Conservation (phyloP, 1,140 invertebrate species). For the Lysiphlebus fabarum region DNA sequence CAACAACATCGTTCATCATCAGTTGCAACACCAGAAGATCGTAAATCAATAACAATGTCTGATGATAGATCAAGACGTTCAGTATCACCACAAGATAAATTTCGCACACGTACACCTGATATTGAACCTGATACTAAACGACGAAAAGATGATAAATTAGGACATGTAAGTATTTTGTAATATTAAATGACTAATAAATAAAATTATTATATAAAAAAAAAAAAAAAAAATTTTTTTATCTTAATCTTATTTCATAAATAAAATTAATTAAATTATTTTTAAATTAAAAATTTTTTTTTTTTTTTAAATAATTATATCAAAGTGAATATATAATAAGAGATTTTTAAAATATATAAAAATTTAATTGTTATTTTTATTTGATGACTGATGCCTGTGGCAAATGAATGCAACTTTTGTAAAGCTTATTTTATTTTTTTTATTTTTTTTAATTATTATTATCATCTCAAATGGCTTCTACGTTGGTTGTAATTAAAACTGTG, state of each 20-base stretch:
- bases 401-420: too few relatives aligned
- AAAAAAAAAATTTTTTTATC: too few relatives aligned
- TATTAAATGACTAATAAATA: too few relatives aligned
- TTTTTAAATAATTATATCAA: too few relatives aligned
- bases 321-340: too few relatives aligned
- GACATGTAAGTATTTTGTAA: slow-evolving; percentile 43
- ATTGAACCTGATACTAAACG: slow-evolving; percentile 53
- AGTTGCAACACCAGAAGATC: slow-evolving; percentile 45
- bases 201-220: too few relatives aligned
- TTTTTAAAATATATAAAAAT: too few relatives aligned
- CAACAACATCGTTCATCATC: slow-evolving; percentile 35
- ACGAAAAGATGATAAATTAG: slow-evolving; percentile 55
- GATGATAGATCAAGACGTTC: slow-evolving; percentile 55
- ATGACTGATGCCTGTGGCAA: too few relatives aligned
- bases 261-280: too few relatives aligned
- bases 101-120: slow-evolving; percentile 52
- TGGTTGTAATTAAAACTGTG: slow-evolving; percentile 47
- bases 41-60: slow-evolving; percentile 45
- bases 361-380: too few relatives aligned
- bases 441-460: neutral
- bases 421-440: neutral
- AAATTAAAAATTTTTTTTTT: too few relatives aligned
- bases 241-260: too few relatives aligned
- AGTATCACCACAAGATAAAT: slow-evolving; percentile 61
- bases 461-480: slow-evolving; percentile 23